phyloP scores from a whole-genome alignment of 2,888 invertebrate species.

The Tinea pellionella region DNA sequence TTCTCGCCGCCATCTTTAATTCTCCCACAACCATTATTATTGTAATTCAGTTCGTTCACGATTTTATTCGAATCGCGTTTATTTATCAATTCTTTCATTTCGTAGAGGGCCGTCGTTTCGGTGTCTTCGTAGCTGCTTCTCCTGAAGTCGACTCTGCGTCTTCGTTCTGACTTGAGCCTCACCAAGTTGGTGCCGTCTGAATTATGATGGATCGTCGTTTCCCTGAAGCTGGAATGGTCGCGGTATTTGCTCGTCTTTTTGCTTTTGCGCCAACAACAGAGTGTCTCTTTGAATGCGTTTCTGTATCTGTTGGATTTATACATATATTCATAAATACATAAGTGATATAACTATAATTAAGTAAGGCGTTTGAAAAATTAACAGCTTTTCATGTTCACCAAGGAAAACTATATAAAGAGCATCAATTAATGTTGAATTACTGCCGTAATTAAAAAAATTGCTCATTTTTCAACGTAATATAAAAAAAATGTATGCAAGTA shows the following conservation, averaged over 20 bases:
- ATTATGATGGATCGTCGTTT: conserved; percentile 65
- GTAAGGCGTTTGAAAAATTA: too few relatives aligned
- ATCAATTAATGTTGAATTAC: too few relatives aligned
- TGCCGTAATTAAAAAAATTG: too few relatives aligned
- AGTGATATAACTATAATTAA: too few relatives aligned
- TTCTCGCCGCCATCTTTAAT: neutral
- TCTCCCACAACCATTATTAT: conserved; percentile 29
- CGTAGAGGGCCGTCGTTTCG: conserved; percentile 35
- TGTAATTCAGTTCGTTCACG: conserved; percentile 25
- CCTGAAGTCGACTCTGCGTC: conserved; percentile 14
- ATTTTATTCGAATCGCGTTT: conserved; percentile 25
- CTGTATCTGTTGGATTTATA: conserved; percentile 72
- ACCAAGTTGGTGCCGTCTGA: conserved; percentile 55
- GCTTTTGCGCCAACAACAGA: conserved; percentile 70
- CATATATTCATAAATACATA: neutral
- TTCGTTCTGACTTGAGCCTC: conserved; percentile 36
- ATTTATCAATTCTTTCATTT: conserved; percentile 29
- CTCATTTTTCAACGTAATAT: too few relatives aligned
- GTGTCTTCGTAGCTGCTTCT: conserved; percentile 35
- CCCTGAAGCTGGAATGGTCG: conserved; percentile 73
- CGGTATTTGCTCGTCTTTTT: conserved; percentile 59
- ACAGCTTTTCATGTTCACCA: too few relatives aligned
- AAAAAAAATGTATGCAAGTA: too few relatives aligned
- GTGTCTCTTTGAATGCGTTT: conserved; percentile 79
- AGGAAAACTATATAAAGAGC: too few relatives aligned